Conservation (phyloP, 2,113 vertebrate species). For the Misgurnus anguillicaudatus region DNA sequence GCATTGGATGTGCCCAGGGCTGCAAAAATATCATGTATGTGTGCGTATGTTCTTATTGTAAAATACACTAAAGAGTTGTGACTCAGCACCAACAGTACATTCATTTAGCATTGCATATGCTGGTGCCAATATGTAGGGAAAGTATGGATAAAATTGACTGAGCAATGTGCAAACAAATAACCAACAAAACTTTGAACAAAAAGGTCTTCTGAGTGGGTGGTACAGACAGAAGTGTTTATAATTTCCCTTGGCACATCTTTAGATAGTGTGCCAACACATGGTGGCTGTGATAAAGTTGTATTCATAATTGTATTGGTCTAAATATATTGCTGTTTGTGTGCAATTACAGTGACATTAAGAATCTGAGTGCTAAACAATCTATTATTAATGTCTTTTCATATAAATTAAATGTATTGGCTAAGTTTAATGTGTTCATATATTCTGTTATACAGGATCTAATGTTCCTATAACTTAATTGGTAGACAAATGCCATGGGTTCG, state of each 20-base stretch:
- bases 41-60: slow-evolving; percentile 2
- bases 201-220: background rate
- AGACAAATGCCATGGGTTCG: too few species aligned
- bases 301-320: too few species aligned
- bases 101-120: background rate
- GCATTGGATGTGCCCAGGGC: background rate
- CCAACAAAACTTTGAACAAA: background rate
- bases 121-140: background rate
- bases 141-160: background rate
- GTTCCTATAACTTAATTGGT: too few species aligned
- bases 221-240: background rate
- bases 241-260: background rate
- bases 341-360: background rate
- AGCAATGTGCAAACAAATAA: background rate
- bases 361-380: background rate
- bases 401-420: too few species aligned
- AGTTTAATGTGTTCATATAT: too few species aligned
- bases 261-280: background rate
- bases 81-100: slow-evolving; percentile 20
- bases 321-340: background rate
- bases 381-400: background rate
- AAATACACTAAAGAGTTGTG: slow-evolving; percentile 36
- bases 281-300: background rate
- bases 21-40: background rate
- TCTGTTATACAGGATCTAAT: too few species aligned